Evolutionary conservation across 2,888 invertebrate genomes (phyloP).

Genomic region (Coenonympha arcania): DNA sequence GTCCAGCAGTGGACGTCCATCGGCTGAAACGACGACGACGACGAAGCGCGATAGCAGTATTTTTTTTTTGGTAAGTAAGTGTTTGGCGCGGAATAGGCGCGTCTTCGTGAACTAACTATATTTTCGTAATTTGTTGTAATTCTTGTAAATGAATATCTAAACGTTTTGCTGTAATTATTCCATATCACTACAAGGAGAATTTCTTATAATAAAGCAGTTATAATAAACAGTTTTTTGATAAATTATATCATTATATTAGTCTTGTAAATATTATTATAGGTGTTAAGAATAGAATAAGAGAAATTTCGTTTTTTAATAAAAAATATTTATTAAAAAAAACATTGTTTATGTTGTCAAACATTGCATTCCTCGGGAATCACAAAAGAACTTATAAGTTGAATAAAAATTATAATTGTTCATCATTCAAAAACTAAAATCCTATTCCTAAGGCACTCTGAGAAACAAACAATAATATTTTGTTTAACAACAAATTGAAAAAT

Average conservation of each 20-base stretch:
- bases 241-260: no score
- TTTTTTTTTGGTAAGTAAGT: no score
- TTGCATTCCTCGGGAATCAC: slow-evolving; percentile 12
- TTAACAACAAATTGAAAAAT: background rate
- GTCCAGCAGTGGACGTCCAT: no score
- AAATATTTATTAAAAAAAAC: slow-evolving; percentile 61
- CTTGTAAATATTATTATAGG: slow-evolving; percentile 55
- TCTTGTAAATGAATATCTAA: slow-evolving; percentile 1
- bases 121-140: slow-evolving; percentile 1
- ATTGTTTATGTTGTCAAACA: slow-evolving; percentile 18
- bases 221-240: background rate
- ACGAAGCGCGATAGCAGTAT: no score
- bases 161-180: background rate
- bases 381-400: background rate
- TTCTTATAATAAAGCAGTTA: background rate
- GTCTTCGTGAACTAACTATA: no score
- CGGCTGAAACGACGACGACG: no score
- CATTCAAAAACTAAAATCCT: slow-evolving; percentile 3
- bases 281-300: slow-evolving; percentile 51
- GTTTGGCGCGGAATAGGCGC: no score
- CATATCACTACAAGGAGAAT: background rate
- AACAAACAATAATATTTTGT: background rate
- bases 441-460: background rate
- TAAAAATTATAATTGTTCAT: no score
- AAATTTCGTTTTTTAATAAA: slow-evolving; percentile 52